phyloP scores from a whole-genome alignment of 2,888 invertebrate species.

The Argyresthia goedartella region DNA sequence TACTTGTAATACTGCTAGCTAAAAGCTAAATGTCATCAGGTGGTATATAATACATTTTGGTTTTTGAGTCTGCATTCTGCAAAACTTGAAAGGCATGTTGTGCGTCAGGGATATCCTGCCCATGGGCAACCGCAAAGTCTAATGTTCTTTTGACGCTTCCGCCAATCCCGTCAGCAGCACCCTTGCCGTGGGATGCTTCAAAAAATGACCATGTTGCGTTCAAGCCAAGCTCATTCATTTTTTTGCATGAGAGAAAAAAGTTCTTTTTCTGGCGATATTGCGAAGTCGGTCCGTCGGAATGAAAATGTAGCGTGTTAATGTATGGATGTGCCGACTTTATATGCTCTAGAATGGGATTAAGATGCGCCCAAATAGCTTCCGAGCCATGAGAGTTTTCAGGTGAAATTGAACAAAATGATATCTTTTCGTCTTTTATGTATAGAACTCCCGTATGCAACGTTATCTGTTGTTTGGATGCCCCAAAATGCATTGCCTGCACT shows the following conservation, averaged over 20 bases:
- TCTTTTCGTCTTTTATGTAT: background rate
- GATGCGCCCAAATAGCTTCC: constrained; percentile 8
- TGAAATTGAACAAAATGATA: background rate
- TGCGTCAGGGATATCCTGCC: too few species aligned
- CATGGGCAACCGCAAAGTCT: constrained; percentile 1
- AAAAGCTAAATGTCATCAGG: too few species aligned
- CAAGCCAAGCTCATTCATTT: too few species aligned
- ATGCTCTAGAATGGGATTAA: constrained; percentile 13
- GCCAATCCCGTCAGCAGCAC: constrained; percentile 6
- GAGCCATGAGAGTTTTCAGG: background rate
- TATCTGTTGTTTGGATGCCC: background rate
- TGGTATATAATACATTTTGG: too few species aligned
- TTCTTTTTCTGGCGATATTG: too few species aligned
- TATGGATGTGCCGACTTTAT: background rate
- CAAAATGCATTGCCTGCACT: constrained; percentile 2
- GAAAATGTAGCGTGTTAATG: background rate
- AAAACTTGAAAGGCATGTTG: too few species aligned
- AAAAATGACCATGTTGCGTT: too few species aligned
- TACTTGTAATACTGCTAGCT: background rate
- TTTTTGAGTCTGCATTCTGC: too few species aligned
- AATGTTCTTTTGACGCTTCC: background rate
- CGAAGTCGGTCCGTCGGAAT: too few species aligned
- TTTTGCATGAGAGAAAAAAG: too few species aligned
- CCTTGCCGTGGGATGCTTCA: constrained; percentile 6
- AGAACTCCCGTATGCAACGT: constrained; percentile 1